Conservation (phyloP, 2,888 invertebrate genomes). For the Chloroclystis v-ata region DNA sequence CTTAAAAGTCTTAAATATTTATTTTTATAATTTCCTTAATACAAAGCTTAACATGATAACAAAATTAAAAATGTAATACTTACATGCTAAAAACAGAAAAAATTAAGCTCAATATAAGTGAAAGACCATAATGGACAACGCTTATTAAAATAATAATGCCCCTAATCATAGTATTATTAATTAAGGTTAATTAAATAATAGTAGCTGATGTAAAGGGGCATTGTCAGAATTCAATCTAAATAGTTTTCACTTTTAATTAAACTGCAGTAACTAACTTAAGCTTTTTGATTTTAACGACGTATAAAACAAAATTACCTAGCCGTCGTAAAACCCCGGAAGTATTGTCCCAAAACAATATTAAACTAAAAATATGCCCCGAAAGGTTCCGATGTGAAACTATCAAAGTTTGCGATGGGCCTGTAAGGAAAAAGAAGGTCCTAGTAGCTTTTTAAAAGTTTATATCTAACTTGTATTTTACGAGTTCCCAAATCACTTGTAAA, state of each 20-base stretch:
- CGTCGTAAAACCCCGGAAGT: conserved; percentile 3
- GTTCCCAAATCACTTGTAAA: conserved; percentile 60
- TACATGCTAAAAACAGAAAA: too few relatives aligned
- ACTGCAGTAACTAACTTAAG: background rate
- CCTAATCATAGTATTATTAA: too few relatives aligned
- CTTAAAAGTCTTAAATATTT: too few relatives aligned
- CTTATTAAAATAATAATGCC: too few relatives aligned
- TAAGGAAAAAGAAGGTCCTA: conserved; percentile 54
- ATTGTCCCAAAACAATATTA: conserved; percentile 8
- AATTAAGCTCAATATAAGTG: too few relatives aligned
- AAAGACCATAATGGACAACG: too few relatives aligned
- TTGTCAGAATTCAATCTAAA: too few relatives aligned
- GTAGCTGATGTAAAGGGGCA: too few relatives aligned
- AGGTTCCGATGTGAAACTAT: conserved; percentile 68
- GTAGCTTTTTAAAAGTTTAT: conserved; percentile 61
- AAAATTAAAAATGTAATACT: too few relatives aligned
- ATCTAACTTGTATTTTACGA: conserved; percentile 57
- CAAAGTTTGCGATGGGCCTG: conserved; percentile 59
- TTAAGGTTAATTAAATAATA: too few relatives aligned
- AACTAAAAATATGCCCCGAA: conserved; percentile 55
- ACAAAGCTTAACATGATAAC: too few relatives aligned
- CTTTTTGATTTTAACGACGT: background rate
- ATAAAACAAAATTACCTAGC: conserved; percentile 3
- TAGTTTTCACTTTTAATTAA: background rate
- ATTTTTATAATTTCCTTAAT: too few relatives aligned